Evolutionary conservation across 23 tunicate species (phyloP), one percentile per base, ranked within the genome.

Genomic region (Diplosoma virens): DNA sequence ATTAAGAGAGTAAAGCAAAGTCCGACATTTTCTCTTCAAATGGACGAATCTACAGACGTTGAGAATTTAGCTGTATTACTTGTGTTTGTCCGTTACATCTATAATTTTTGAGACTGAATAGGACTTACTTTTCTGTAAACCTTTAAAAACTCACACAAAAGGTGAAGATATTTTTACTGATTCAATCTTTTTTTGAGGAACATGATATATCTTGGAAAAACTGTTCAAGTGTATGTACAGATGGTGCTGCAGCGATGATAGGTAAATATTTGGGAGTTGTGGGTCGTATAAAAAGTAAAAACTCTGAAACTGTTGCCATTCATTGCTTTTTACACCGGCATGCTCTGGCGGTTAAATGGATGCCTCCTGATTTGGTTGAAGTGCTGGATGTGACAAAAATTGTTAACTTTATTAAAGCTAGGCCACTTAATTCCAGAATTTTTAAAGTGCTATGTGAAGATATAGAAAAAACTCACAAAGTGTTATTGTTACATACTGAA

Each of bases 221-320:
- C 69, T 61, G 34, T 61, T 61, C 69, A 61, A 61, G 69, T 61
- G 69, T 61, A 61, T 61, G 69, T 61, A 61, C 69, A 61, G 69
- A 27, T 61, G 34, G 35, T 29, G 69, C 69, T 29, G 69, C 69
- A 61, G 69, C 69, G 69, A 61, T 29, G 69, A 29, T 29, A 5
- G 69, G 69, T 29, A 61, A 20, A 56, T 56, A 56, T 56, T 16
- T 56, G 63, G 63, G 63, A 61, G 69, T 61, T 61, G 69, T 61
- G 69, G 69, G 35, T 61, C 69, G 35, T 29, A 61, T 61, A 27
- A 27, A 61, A 61, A 61, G 69, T 61, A 61, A 61, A 61, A 61
- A 61, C 69, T 27, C 69, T 34, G 69, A 61, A 27, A 61, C 69
- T 61, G 69, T 61, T 4, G 69, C 69, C 34, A 26, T 61, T 61